Percentiles rank a stretch among this genome's conserved stretches.
These are phyloP conservation scores for Sebastes schlegelii DNA, from an alignment of 2,113 vertebrate genomes.

Conservation along the genomic window DNA sequence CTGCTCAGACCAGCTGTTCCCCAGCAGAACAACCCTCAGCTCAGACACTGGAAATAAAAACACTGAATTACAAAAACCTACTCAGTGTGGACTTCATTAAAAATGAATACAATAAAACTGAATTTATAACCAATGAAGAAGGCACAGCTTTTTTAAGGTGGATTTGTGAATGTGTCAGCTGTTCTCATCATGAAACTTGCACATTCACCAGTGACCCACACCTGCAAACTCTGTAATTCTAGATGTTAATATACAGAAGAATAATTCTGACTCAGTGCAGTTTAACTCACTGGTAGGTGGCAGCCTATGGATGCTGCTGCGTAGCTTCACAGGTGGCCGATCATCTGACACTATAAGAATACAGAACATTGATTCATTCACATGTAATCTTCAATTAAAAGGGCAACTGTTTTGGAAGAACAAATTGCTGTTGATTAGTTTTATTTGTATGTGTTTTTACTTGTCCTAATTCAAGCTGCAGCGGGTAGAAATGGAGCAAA, in stretches of 20 bases:
- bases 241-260: background rate
- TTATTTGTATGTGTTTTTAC: too few relatives aligned
- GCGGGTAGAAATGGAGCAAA: too few relatives aligned
- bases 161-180: background rate
- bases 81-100: background rate
- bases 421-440: too few relatives aligned
- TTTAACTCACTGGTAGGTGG: too few relatives aligned
- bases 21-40: too few relatives aligned
- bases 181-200: background rate
- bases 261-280: too few relatives aligned
- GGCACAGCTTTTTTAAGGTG: background rate
- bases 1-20: too few relatives aligned
- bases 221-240: background rate
- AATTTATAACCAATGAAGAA: background rate
- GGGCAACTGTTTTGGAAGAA: too few relatives aligned
- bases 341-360: background rate
- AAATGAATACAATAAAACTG: background rate
- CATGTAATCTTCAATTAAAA: background rate
- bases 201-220: background rate
- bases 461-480: too few relatives aligned
- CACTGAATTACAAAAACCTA: background rate
- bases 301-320: too few relatives aligned
- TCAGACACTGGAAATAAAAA: too few relatives aligned
- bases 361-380: background rate
- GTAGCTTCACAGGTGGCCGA: background rate